Evolutionary conservation across 2,113 vertebrate species (phyloP).

Genomic region (Tachysurus vachellii): DNA sequence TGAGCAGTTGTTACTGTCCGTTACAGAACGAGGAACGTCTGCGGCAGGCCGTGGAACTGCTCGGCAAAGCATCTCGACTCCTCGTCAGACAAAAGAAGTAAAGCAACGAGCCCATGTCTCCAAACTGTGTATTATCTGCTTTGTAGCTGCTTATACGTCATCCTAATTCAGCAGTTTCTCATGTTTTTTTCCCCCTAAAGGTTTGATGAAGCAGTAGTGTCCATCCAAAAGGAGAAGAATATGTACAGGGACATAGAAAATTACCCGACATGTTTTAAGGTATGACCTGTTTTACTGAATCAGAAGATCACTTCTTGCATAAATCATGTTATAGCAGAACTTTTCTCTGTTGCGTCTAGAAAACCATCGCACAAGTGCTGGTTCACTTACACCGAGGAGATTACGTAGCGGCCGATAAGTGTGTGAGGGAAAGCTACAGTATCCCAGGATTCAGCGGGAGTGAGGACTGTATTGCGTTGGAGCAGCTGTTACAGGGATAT

Average conservation of each 20-base stretch:
- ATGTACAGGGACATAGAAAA: conserved; percentile 89
- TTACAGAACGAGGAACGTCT: conserved; percentile 84
- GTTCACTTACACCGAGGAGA: conserved; percentile 86
- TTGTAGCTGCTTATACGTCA: not conserved
- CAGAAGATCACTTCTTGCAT: not conserved
- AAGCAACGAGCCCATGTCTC: not conserved
- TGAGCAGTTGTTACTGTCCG: conserved; percentile 8
- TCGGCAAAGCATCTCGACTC: conserved; percentile 84
- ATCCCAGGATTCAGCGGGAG: conserved; percentile 87
- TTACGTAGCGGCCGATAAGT: conserved; percentile 84
- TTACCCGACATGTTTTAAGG: conserved; percentile 87
- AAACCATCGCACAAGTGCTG: conserved; percentile 87
- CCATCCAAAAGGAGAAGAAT: conserved; percentile 87
- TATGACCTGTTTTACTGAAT: conserved; percentile 53
- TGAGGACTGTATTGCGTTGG: conserved; percentile 82
- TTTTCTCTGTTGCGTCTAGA: conserved; percentile 65
- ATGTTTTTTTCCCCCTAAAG: conserved; percentile 58
- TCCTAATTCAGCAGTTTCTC: not conserved
- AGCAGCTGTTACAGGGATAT: conserved; percentile 82
- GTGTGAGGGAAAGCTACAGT: conserved; percentile 86
- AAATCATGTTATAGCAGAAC: not conserved
- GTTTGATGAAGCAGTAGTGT: conserved; percentile 82
- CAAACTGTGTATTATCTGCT: not conserved
- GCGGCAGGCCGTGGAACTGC: conserved; percentile 81
- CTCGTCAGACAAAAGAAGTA: conserved; percentile 83